phyloP scores from a whole-genome alignment of 2,888 invertebrate genomes.

The Liposcelis brunnea region DNA sequence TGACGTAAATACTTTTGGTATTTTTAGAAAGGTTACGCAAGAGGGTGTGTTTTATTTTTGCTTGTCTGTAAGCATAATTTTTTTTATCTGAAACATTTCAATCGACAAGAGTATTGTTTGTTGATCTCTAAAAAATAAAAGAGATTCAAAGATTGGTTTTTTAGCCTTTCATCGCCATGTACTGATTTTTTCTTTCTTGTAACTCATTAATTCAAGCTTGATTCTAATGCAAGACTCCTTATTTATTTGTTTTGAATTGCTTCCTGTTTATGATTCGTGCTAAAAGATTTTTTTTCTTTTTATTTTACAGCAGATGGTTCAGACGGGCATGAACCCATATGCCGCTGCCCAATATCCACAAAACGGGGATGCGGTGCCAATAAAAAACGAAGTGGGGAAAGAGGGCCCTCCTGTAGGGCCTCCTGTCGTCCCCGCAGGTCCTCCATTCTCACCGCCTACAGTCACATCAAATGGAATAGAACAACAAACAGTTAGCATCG shows the following conservation, averaged over 20 bases:
- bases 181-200: conserved; percentile 7
- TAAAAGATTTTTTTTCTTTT: conserved; percentile 17
- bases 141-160: no score
- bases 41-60: no score
- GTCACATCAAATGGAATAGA: conserved; percentile 36
- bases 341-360: conserved; percentile 23
- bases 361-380: conserved; percentile 36
- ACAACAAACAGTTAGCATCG: conserved; percentile 36
- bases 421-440: conserved; percentile 22
- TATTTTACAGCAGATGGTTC: conserved; percentile 77
- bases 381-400: conserved; percentile 30
- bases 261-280: neutral
- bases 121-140: conserved; percentile 7
- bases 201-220: neutral
- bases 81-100: no score
- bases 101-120: conserved; percentile 11
- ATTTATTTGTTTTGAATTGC: neutral
- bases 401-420: conserved; percentile 29
- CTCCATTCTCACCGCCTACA: conserved; percentile 22
- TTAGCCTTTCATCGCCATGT: conserved; percentile 8
- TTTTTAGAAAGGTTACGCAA: no score
- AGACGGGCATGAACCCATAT: conserved; percentile 52
- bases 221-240: neutral
- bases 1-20: neutral
- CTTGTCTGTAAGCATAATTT: no score